phyloP scores from a whole-genome alignment of 92 coral and sea anemone species.

The Parazoanthus atlanticus region DNA sequence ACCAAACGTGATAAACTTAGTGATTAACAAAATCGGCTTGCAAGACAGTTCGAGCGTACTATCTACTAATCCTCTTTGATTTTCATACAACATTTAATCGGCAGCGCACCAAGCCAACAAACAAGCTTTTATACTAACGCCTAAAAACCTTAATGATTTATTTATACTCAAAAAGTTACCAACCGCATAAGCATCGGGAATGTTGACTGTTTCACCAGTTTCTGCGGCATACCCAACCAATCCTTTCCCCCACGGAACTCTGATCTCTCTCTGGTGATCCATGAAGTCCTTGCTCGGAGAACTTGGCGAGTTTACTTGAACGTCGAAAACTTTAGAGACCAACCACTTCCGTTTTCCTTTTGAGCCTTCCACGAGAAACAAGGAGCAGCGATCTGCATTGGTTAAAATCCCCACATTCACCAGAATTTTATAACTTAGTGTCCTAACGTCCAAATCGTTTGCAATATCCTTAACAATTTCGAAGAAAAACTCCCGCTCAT shows the following conservation, averaged over 20 bases:
- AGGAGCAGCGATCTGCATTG: constrained; percentile 98
- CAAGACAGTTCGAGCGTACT: constrained; percentile 29
- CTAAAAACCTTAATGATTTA: constrained; percentile 83
- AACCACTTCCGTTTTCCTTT: constrained; percentile 92
- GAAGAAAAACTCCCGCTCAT: constrained; percentile 96
- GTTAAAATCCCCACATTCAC: constrained; percentile 99
- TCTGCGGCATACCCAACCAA: constrained; percentile 98
- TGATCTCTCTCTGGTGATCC: constrained; percentile 84
- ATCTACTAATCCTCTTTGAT: constrained; percentile 43
- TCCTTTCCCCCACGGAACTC: constrained; percentile 99
- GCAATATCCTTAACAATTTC: constrained; percentile 99
- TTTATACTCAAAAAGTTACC: constrained; percentile 74
- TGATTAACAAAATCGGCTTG: constrained; percentile 38
- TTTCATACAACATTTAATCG: constrained; percentile 50
- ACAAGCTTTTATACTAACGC: constrained; percentile 72
- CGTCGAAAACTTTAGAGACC: constrained; percentile 98
- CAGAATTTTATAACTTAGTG: constrained; percentile 96
- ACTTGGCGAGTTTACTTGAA: constrained; percentile 83
- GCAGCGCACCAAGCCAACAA: constrained; percentile 65
- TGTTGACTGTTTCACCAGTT: constrained; percentile 98
- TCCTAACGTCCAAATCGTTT: constrained; percentile 90
- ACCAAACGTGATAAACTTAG: constrained; percentile 41
- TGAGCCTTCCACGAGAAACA: constrained; percentile 97
- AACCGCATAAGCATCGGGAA: constrained; percentile 99
- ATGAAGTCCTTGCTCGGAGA: constrained; percentile 80